Conservation (phyloP, 1,140 invertebrate species). For the Drosophila murphyi region DNA sequence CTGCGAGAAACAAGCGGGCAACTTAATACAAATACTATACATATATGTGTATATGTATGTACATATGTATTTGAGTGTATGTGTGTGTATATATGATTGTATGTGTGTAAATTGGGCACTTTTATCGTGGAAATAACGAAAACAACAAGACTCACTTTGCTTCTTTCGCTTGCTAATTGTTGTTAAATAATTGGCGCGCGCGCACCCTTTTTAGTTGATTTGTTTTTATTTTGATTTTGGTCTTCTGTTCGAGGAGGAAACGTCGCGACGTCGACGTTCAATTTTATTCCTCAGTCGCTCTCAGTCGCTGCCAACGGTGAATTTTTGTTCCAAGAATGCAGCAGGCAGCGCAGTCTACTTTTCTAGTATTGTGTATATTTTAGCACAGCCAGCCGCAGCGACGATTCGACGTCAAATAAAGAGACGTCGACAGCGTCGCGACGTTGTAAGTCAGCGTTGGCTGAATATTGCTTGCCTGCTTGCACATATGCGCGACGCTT, state of each 20-base stretch:
- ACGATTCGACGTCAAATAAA: constrained; percentile 56
- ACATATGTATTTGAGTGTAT: constrained; percentile 3
- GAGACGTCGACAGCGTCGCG: constrained; percentile 55
- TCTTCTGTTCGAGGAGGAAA: constrained; percentile 69
- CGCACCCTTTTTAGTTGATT: constrained; percentile 66
- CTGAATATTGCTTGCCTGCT: constrained; percentile 41
- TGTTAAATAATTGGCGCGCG: constrained; percentile 77
- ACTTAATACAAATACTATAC: constrained; percentile 16
- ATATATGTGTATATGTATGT: constrained; percentile 6
- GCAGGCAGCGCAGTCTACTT: constrained; percentile 51
- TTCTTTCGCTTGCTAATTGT: constrained; percentile 77
- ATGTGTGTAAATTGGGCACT: constrained; percentile 41
- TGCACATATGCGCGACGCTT: constrained; percentile 29
- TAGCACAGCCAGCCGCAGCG: constrained; percentile 47
- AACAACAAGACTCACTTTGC: constrained; percentile 68
- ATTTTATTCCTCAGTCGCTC: constrained; percentile 78
- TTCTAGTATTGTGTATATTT: constrained; percentile 58
- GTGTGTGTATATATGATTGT: constrained; percentile 4
- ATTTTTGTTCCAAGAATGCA: constrained; percentile 59
- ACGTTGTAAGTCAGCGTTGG: constrained; percentile 52
- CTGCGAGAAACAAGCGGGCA: constrained; percentile 46
- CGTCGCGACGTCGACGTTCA: constrained; percentile 75
- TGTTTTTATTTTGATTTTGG: constrained; percentile 79
- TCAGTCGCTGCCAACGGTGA: constrained; percentile 75
- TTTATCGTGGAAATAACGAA: constrained; percentile 29